Evolutionary conservation across 1,140 invertebrate species (phyloP).

Genomic region (Pseudachorutes palmiensis): DNA sequence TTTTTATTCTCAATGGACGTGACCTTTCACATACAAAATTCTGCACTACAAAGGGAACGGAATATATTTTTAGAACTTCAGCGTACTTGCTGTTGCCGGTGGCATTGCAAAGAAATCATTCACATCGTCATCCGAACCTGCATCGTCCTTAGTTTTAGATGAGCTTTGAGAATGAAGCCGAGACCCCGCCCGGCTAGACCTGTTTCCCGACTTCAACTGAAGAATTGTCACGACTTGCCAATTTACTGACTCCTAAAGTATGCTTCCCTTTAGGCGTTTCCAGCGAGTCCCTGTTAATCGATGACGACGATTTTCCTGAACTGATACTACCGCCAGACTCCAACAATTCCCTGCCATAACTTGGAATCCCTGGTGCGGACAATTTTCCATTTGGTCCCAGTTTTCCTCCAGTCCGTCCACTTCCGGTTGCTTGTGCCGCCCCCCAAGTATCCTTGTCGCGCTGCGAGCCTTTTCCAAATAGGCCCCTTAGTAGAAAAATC

Average conservation of each 20-base stretch:
- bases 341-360: slow-evolving; percentile 44
- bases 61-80: slow-evolving; percentile 2
- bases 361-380: neutral
- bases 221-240: slow-evolving; percentile 3
- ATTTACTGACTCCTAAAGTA: neutral
- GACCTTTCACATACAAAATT: too few species aligned
- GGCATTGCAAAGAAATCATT: neutral
- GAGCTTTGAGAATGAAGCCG: too few species aligned
- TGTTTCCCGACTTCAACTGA: too few species aligned
- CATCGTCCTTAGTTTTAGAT: neutral
- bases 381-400: neutral
- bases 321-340: slow-evolving; percentile 48
- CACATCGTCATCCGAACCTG: neutral
- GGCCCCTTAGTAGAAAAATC: too few species aligned
- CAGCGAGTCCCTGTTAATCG: too few species aligned
- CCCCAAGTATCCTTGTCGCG: too few species aligned
- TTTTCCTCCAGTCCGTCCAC: neutral
- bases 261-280: neutral
- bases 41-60: too few species aligned
- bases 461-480: neutral
- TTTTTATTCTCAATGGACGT: too few species aligned
- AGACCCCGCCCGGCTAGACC: too few species aligned
- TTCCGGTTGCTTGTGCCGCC: neutral
- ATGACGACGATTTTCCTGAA: too few species aligned
- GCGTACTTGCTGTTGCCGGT: neutral